These are phyloP conservation scores for Onychomys leucogaster DNA, from an alignment of 2,797 vertebrate genomes.

Conservation along the genomic window DNA sequence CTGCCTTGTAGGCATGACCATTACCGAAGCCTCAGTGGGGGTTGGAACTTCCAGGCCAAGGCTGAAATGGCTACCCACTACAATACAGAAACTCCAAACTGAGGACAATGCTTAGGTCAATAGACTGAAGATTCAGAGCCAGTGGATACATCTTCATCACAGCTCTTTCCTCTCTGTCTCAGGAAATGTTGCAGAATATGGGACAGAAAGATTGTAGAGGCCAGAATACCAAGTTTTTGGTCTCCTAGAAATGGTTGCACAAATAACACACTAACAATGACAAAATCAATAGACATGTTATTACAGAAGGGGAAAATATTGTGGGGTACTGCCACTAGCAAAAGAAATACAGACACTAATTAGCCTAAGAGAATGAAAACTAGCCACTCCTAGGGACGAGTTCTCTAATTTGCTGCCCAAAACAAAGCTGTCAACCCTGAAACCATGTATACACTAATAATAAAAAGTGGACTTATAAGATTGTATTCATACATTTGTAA, in stretches of 20 bases:
- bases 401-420: neutral
- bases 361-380: neutral
- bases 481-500: neutral
- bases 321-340: fast-evolving
- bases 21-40: too few species aligned
- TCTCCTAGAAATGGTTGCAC: too few species aligned
- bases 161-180: neutral
- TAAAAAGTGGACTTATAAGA: neutral
- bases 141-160: neutral
- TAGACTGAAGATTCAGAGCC: too few species aligned
- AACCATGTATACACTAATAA: neutral
- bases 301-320: neutral
- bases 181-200: neutral
- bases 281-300: neutral
- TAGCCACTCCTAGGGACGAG: neutral
- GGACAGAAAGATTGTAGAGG: neutral
- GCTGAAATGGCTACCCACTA: too few species aligned
- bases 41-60: too few species aligned
- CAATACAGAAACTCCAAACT: neutral
- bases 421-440: neutral
- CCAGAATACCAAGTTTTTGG: neutral
- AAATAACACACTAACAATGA: neutral
- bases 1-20: too few species aligned
- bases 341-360: neutral
- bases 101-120: too few species aligned